Evolutionary conservation across 1,140 invertebrate genomes (phyloP).

Genomic region (Palaemon carinicauda): DNA sequence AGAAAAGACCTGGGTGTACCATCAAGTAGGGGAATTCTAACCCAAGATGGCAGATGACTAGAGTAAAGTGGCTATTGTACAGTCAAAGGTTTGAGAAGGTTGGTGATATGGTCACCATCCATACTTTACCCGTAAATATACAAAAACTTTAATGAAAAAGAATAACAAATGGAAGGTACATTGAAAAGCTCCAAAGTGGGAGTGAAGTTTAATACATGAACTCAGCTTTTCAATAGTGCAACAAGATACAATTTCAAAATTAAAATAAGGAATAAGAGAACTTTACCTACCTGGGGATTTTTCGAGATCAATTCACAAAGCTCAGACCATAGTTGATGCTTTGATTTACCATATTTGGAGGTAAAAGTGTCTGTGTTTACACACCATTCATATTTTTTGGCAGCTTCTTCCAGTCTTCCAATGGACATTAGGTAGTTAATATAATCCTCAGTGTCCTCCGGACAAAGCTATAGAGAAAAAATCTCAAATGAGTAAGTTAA

Average conservation of each 20-base stretch:
- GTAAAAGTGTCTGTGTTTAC: conserved; percentile 97
- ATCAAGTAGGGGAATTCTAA: too few relatives aligned
- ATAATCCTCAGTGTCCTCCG: conserved; percentile 96
- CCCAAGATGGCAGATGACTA: too few relatives aligned
- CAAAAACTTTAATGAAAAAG: too few relatives aligned
- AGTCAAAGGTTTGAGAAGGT: too few relatives aligned
- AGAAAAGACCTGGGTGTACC: too few relatives aligned
- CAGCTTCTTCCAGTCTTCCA: conserved; percentile 91
- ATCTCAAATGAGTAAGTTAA: background rate
- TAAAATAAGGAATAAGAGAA: background rate
- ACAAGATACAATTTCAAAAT: background rate
- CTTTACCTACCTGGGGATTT: conserved; percentile 76
- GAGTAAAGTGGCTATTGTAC: too few relatives aligned
- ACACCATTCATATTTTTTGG: conserved; percentile 85
- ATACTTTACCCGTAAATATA: too few relatives aligned
- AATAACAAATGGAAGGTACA: too few relatives aligned
- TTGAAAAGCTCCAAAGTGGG: too few relatives aligned
- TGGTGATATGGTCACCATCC: too few relatives aligned
- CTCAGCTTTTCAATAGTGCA: background rate
- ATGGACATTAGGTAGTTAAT: conserved; percentile 91
- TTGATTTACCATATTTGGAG: conserved; percentile 98
- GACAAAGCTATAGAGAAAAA: conserved; percentile 70
- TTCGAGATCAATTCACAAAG: conserved; percentile 97
- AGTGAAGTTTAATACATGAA: too few relatives aligned
- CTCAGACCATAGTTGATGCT: conserved; percentile 99